phyloP scores from a whole-genome alignment of 2,113 vertebrate species.

The Antennarius striatus region DNA sequence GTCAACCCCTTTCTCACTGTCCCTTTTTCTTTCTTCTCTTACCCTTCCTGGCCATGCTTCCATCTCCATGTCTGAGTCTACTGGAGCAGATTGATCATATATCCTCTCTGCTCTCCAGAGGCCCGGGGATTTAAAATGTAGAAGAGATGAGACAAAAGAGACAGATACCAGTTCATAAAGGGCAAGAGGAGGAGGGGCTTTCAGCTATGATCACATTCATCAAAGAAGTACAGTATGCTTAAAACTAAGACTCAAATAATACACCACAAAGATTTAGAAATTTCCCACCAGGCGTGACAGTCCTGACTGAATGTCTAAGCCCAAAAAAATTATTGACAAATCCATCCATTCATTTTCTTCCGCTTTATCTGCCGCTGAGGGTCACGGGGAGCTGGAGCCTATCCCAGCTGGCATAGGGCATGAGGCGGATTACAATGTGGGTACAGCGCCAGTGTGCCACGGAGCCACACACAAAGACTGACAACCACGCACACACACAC shows the following conservation, averaged over 20 bases:
- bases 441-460: too few relatives aligned
- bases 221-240: constrained; percentile 23
- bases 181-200: constrained; percentile 32
- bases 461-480: too few relatives aligned
- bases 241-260: constrained; percentile 23
- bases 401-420: too few relatives aligned
- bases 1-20: constrained; percentile 39
- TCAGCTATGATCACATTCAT: constrained; percentile 28
- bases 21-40: background rate
- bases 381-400: too few relatives aligned
- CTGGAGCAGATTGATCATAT: constrained; percentile 78
- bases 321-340: background rate
- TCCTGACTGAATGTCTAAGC: constrained; percentile 4
- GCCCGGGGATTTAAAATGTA: constrained; percentile 74
- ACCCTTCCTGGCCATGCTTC: constrained; percentile 29
- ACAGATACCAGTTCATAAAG: constrained; percentile 50
- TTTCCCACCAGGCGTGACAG: too few relatives aligned
- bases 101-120: constrained; percentile 72
- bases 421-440: too few relatives aligned
- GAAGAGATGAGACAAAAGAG: constrained; percentile 61
- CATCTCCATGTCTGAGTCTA: constrained; percentile 63
- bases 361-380: too few relatives aligned
- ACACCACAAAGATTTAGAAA: background rate
- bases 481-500: too few relatives aligned
- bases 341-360: too few relatives aligned